phyloP scores from a whole-genome alignment of 2,113 vertebrate genomes.

The Neolamprologus caudopunctatus region DNA sequence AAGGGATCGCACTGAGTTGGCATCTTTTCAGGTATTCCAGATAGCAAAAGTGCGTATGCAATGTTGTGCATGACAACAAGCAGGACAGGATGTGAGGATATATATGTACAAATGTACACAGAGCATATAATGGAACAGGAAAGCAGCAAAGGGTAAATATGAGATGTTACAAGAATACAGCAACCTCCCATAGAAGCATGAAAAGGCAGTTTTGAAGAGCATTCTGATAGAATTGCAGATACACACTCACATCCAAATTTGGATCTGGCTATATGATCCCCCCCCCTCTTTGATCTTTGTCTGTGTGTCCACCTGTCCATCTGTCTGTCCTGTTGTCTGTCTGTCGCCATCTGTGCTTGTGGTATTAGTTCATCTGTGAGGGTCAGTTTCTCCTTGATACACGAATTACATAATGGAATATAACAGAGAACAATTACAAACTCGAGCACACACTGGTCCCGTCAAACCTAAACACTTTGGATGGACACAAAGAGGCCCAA shows the following conservation, averaged over 20 bases:
- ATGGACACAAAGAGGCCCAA: not conserved
- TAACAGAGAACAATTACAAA: constrained; percentile 40
- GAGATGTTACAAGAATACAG: not conserved
- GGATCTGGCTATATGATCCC: constrained; percentile 23
- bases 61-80: not conserved
- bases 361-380: constrained; percentile 34
- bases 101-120: not conserved
- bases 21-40: constrained; percentile 29
- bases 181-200: not conserved
- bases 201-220: not conserved
- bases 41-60: not conserved
- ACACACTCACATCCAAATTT: not conserved
- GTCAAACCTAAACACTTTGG: constrained; percentile 27
- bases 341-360: constrained; percentile 15
- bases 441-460: constrained; percentile 27
- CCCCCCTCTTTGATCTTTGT: constrained; percentile 32
- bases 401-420: constrained; percentile 43
- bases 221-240: not conserved
- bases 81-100: not conserved
- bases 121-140: not conserved
- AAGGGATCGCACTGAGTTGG: constrained; percentile 6
- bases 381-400: constrained; percentile 44
- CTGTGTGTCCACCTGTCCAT: not conserved
- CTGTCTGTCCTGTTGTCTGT: constrained; percentile 11
- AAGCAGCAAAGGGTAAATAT: not conserved